phyloP scores from a whole-genome alignment of 2,888 invertebrate genomes.

The Mongoloraphidia duomilia region DNA sequence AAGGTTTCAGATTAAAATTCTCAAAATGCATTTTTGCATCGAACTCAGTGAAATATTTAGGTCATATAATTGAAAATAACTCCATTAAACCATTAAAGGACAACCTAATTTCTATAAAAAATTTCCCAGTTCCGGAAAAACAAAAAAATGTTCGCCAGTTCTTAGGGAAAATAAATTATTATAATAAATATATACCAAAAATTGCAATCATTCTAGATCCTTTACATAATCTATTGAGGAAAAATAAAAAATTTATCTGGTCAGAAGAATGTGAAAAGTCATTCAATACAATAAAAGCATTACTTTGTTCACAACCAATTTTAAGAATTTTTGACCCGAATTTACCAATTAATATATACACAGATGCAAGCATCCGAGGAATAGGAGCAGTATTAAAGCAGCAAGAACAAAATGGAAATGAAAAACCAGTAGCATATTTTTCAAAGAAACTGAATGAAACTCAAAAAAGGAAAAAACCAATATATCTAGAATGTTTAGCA shows the following conservation, averaged over 20 bases:
- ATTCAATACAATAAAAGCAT: constrained; percentile 10
- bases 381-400: constrained; percentile 17
- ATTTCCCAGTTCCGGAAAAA: constrained; percentile 10
- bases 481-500: constrained; percentile 16
- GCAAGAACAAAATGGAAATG: constrained; percentile 5
- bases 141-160: constrained; percentile 11
- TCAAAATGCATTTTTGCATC: constrained; percentile 15
- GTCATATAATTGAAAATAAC: constrained; percentile 13
- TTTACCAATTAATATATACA: constrained; percentile 13
- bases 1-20: constrained; percentile 15
- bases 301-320: constrained; percentile 14
- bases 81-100: constrained; percentile 12
- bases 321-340: constrained; percentile 15
- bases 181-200: constrained; percentile 10
- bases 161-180: constrained; percentile 12
- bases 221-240: constrained; percentile 12
- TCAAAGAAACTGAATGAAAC: too few relatives aligned
- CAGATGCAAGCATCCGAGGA: constrained; percentile 16
- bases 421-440: too few relatives aligned
- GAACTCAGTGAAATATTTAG: constrained; percentile 11
- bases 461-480: constrained; percentile 15
- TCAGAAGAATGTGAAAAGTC: constrained; percentile 11
- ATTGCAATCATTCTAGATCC: constrained; percentile 12
- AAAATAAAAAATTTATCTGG: constrained; percentile 13
- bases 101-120: too few relatives aligned